Percentiles rank a stretch among this genome's conserved stretches.
These are phyloP conservation scores for Lacerta viridis DNA, from an alignment of 2,797 vertebrate genomes.

Conservation along the genomic window DNA sequence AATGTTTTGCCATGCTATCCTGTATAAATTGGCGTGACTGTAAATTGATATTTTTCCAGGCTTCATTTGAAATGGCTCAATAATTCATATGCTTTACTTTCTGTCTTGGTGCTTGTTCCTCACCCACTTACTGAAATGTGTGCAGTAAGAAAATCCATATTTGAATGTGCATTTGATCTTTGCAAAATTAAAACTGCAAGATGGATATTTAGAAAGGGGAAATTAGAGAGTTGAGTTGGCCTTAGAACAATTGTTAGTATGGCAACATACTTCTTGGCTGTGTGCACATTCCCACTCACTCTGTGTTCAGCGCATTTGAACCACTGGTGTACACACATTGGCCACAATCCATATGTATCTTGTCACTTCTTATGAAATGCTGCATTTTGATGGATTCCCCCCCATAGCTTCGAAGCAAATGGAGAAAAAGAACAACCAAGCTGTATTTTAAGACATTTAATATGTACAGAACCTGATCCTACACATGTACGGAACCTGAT, in stretches of 20 bases:
- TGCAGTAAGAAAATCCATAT: slow-evolving; percentile 20
- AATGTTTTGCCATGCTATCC: slow-evolving; percentile 17
- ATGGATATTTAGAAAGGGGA: not conserved
- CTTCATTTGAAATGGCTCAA: slow-evolving; percentile 42
- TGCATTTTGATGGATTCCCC: too few relatives aligned
- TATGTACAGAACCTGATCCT: too few relatives aligned
- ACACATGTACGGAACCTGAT: too few relatives aligned
- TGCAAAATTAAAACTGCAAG: slow-evolving; percentile 40
- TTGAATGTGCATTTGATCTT: not conserved
- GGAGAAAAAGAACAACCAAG: too few relatives aligned
- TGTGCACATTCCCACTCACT: too few relatives aligned
- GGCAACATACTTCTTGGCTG: not conserved
- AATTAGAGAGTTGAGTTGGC: slow-evolving; percentile 19
- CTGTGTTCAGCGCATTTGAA: too few relatives aligned
- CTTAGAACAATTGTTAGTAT: not conserved
- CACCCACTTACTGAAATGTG: slow-evolving; percentile 6
- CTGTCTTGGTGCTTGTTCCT: not conserved
- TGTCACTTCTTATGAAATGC: too few relatives aligned
- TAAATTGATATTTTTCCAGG: slow-evolving; percentile 45
- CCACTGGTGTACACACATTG: too few relatives aligned
- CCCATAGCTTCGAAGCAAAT: too few relatives aligned
- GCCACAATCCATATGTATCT: too few relatives aligned
- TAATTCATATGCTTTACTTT: slow-evolving; percentile 53
- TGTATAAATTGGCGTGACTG: slow-evolving; percentile 30
- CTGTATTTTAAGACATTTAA: too few relatives aligned